Percentiles rank a stretch among this genome's conserved stretches.
Conservation (phyloP, 2,888 invertebrate species). For the Tipula lateralis region DNA sequence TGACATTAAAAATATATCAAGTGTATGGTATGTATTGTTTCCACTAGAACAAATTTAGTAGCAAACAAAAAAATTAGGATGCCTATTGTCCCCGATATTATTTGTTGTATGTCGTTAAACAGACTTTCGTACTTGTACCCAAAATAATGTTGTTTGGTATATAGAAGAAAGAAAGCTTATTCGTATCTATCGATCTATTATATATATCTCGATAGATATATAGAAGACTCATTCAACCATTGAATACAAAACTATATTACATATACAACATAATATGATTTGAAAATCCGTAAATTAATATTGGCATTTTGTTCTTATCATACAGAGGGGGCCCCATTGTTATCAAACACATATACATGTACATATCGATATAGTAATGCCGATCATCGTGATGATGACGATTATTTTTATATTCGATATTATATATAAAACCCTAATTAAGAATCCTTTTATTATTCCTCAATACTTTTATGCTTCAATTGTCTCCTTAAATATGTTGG, state of each 20-base stretch:
- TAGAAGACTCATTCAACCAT: neutral
- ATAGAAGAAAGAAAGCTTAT: neutral
- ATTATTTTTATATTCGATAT: constrained; percentile 24
- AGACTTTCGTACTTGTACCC: neutral
- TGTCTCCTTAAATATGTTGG: neutral
- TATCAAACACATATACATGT: neutral
- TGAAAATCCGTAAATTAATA: constrained; percentile 19
- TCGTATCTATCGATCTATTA: neutral
- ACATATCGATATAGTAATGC: neutral
- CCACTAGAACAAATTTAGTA: neutral
- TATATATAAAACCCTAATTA: constrained; percentile 14
- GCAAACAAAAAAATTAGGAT: constrained; percentile 8
- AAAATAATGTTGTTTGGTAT: neutral
- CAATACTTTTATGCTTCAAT: neutral
- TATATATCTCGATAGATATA: neutral
- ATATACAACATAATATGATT: neutral
- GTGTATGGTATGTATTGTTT: constrained; percentile 11
- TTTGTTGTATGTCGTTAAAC: neutral
- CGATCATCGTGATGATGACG: neutral
- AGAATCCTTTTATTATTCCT: neutral
- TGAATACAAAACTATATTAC: constrained; percentile 11
- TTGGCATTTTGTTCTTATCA: neutral
- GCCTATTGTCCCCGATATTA: neutral
- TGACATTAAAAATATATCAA: neutral
- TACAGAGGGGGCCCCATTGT: neutral